Conservation (phyloP, 2,113 vertebrate species). For the Ondatra zibethicus region DNA sequence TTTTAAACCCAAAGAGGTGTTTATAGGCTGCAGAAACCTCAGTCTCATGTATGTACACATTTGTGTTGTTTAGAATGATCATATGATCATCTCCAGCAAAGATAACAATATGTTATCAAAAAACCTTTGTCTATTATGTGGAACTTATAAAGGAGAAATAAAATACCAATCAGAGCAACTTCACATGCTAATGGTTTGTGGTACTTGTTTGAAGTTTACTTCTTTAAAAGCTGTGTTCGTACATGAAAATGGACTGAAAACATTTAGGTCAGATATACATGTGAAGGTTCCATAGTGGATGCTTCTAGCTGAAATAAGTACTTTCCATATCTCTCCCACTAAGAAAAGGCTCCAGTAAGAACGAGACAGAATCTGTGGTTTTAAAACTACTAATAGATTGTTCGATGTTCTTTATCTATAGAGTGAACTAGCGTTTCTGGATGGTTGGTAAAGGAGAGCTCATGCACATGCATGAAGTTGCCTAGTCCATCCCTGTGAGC, state of each 20-base stretch:
- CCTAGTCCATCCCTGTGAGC: background rate
- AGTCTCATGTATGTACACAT: background rate
- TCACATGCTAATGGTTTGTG: conserved; percentile 38
- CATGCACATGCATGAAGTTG: background rate
- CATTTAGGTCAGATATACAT: background rate
- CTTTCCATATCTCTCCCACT: background rate
- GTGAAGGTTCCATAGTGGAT: background rate
- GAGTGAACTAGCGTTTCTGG: background rate
- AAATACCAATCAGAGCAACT: conserved; percentile 62
- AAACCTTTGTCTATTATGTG: conserved; percentile 46
- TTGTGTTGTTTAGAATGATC: conserved; percentile 47
- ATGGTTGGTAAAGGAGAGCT: background rate
- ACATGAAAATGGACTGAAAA: background rate
- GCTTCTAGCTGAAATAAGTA: background rate
- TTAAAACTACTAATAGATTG: background rate
- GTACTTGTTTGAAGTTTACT: conserved; percentile 18
- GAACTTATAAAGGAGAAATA: conserved; percentile 66
- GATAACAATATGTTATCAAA: conserved; percentile 43
- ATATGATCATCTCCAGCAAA: conserved; percentile 54
- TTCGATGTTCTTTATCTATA: background rate
- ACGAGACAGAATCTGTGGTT: background rate
- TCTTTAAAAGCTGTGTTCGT: conserved; percentile 10
- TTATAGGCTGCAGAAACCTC: conserved; percentile 21
- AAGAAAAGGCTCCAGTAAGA: background rate
- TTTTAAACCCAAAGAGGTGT: background rate